Base-by-base conservation (phyloP, 1,140 invertebrate genomes). In the Lethocerus indicus region DNA sequence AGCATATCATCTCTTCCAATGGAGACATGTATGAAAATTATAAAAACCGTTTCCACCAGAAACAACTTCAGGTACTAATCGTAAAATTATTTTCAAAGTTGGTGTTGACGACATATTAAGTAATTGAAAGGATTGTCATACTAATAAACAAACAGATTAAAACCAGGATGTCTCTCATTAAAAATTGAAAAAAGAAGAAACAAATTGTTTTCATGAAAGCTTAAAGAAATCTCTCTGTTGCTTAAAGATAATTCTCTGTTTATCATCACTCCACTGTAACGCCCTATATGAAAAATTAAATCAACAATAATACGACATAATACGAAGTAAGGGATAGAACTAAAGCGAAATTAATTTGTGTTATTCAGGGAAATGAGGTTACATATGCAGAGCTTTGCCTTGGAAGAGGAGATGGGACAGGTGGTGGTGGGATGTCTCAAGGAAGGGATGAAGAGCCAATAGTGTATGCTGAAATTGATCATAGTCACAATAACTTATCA, bases 301-400 rank as follows among this genome's bases (percentile, higher is more conserved):
- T 43, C 4, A 21, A 21, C 6, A 7, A 24, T 25, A 25, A 44
- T 26, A n/a, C 2, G 16, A 3, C 2, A 44, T 2, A 24, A 44
- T 26, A 24, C 6, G 12, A 12, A 26, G 16, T 24, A 18, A 18
- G 13, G 16, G 1, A 44, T n/a, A 24, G 2, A 5, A 24, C 12
- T 2, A 13, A 14, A 6, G 14, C 14, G 9, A 16, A 49, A 26
- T 25, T 3, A 49, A 3, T 21, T n/a, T n/a, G n/a, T n/a, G n/a
- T 2, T 27, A 39, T 48, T 24, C 48, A 52, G 43, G 40, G 52
- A n/a, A 51, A 46, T 54, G 56, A 40, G 43, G 42, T 27, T 49
- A 46, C 28, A 39, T 62, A 25, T 63, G 57, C 58, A 26, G 59
- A 74, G 71, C 53, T 58, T 67, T 24, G 61, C 23, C 44, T 64